These are phyloP conservation scores for Merodon equestris DNA, from an alignment of 2,888 invertebrate species.

Conservation along the genomic window DNA sequence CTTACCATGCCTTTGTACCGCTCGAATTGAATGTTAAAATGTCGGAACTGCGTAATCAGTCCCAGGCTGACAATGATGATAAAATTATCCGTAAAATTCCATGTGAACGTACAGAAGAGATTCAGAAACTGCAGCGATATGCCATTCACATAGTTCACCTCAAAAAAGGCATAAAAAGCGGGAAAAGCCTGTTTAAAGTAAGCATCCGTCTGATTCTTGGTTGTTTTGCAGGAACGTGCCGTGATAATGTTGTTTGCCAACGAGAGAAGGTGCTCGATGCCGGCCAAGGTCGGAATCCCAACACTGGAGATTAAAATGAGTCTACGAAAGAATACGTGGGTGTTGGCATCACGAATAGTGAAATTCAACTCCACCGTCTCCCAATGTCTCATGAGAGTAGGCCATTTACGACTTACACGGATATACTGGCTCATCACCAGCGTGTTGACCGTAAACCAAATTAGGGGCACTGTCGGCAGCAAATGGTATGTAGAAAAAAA, in stretches of 20 bases:
- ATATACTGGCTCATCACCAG: conserved; percentile 74
- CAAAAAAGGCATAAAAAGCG: conserved; percentile 80
- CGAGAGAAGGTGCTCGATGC: conserved; percentile 81
- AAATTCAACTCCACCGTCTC: conserved; percentile 74
- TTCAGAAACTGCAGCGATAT: conserved; percentile 77
- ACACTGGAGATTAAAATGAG: conserved; percentile 51
- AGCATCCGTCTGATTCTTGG: conserved; percentile 72
- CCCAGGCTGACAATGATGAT: conserved; percentile 84
- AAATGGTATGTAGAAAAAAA: conserved; percentile 8
- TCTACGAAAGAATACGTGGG: conserved; percentile 45
- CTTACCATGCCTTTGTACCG: conserved; percentile 65
- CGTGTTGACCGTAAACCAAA: conserved; percentile 69
- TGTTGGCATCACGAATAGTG: conserved; percentile 43
- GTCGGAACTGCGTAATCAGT: conserved; percentile 82
- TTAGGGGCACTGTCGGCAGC: conserved; percentile 63
- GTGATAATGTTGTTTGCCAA: conserved; percentile 81
- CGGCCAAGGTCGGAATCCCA: conserved; percentile 60
- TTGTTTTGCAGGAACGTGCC: conserved; percentile 77
- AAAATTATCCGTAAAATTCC: conserved; percentile 85
- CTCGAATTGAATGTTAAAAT: conserved; percentile 78
- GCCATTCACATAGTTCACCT: conserved; percentile 80
- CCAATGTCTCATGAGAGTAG: conserved; percentile 77
- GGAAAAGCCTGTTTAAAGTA: conserved; percentile 78
- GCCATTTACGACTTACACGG: conserved; percentile 79
- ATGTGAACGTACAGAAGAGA: conserved; percentile 81